These are phyloP conservation scores for Excalfactoria chinensis DNA, from an alignment of 2,113 vertebrate genomes.

Conservation along the genomic window DNA sequence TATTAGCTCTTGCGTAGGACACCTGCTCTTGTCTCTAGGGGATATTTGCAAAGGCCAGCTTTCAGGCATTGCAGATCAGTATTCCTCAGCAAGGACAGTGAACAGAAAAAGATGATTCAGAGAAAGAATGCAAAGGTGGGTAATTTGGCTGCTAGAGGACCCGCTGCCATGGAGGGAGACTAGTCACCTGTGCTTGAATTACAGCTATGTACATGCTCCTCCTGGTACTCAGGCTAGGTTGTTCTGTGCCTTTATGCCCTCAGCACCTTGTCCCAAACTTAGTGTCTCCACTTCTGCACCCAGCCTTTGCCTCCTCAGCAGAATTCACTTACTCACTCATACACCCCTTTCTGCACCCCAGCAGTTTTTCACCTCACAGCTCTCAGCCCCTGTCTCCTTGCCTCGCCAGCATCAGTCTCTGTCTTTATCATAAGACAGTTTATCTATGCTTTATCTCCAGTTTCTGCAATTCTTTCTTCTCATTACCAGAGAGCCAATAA, in stretches of 20 bases:
- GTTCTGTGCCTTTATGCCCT: background rate
- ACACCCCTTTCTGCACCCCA: background rate
- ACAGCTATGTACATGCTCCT: background rate
- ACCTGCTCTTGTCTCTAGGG: background rate
- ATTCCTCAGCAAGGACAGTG: background rate
- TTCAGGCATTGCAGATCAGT: background rate
- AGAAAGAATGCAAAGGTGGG: background rate
- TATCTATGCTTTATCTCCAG: background rate
- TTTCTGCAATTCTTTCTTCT: background rate
- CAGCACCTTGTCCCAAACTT: background rate
- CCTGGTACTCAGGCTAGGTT: background rate
- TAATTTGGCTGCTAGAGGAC: background rate
- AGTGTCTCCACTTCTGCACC: background rate
- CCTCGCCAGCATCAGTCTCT: background rate
- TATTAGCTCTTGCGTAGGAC: background rate
- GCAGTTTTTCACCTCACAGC: fast-evolving
- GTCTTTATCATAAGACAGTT: background rate
- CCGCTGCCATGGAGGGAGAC: background rate
- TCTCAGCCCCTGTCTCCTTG: background rate
- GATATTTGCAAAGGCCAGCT: background rate
- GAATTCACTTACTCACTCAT: background rate
- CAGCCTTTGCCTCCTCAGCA: background rate
- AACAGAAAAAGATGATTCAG: background rate
- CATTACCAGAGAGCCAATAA: too few relatives aligned
- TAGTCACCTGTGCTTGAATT: background rate